Conservation (phyloP, 2,113 vertebrate species). For the Neogale vison region DNA sequence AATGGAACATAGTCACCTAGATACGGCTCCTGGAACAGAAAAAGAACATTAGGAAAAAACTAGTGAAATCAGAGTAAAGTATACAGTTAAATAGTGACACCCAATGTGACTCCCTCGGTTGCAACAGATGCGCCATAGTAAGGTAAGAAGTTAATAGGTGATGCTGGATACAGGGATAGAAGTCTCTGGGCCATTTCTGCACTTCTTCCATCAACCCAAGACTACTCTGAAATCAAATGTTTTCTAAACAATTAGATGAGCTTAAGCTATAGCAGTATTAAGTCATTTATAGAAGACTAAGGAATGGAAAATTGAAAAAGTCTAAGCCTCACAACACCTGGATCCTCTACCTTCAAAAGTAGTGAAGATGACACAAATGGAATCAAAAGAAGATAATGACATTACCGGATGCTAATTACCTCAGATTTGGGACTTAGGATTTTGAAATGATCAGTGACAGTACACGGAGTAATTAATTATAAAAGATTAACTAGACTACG, state of each 20-base stretch:
- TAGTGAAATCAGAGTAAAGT: neutral
- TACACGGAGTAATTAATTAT: constrained; percentile 40
- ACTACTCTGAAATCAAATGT: neutral
- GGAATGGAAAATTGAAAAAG: neutral
- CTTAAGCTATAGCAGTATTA: neutral
- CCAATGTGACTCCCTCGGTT: neutral
- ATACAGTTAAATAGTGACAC: neutral
- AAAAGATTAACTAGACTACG: constrained; percentile 31
- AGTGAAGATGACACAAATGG: neutral
- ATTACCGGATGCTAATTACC: neutral
- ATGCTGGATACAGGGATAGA: neutral
- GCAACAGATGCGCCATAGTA: neutral
- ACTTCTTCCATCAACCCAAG: neutral
- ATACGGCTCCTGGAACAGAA: neutral
- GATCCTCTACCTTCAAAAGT: neutral
- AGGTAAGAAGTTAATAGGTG: neutral
- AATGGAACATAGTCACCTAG: neutral
- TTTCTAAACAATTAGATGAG: neutral
- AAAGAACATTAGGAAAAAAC: neutral
- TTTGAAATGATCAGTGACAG: constrained; percentile 9
- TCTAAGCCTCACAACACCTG: neutral
- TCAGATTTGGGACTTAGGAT: neutral
- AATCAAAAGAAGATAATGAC: neutral
- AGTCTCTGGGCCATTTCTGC: neutral
- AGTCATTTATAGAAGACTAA: neutral